Percentiles rank a stretch among this genome's conserved stretches.
phyloP scores from a whole-genome alignment of 2,888 invertebrate species.

The Uropetala carovei region DNA sequence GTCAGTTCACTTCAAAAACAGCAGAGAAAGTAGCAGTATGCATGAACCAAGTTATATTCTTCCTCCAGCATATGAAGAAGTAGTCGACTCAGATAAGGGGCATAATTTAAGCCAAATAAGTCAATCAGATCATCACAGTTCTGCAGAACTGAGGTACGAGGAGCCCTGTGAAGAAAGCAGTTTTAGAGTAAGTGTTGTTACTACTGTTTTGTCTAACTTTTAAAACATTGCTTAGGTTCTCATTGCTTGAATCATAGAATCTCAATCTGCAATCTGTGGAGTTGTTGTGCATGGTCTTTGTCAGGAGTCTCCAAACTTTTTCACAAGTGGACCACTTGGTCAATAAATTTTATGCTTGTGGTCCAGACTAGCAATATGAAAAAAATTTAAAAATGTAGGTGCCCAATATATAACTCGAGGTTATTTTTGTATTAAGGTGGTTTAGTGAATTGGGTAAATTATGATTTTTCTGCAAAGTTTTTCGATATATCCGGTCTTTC shows the following conservation, averaged over 20 bases:
- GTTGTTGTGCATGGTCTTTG: no score
- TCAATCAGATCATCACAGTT: slow-evolving; percentile 16
- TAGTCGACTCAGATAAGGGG: slow-evolving; percentile 41
- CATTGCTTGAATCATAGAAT: not conserved
- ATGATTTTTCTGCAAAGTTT: no score
- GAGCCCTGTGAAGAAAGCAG: slow-evolving; percentile 22
- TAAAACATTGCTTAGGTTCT: not conserved
- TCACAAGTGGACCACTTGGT: no score
- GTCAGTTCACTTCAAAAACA: not conserved
- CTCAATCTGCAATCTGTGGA: not conserved
- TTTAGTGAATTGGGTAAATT: no score
- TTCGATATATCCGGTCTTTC: no score
- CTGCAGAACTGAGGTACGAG: slow-evolving; percentile 60
- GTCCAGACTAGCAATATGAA: no score
- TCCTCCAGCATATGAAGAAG: slow-evolving; percentile 68
- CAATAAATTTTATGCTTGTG: no score
- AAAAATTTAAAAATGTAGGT: no score
- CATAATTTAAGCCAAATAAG: not conserved
- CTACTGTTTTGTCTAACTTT: not conserved
- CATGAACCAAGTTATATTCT: slow-evolving; percentile 13
- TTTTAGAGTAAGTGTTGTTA: slow-evolving; percentile 1
- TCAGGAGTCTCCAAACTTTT: no score
- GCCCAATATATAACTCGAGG: no score
- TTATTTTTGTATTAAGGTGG: no score
- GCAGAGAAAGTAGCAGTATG: not conserved